Base-by-base conservation (phyloP, 2,113 vertebrate species). In the Excalfactoria chinensis region DNA sequence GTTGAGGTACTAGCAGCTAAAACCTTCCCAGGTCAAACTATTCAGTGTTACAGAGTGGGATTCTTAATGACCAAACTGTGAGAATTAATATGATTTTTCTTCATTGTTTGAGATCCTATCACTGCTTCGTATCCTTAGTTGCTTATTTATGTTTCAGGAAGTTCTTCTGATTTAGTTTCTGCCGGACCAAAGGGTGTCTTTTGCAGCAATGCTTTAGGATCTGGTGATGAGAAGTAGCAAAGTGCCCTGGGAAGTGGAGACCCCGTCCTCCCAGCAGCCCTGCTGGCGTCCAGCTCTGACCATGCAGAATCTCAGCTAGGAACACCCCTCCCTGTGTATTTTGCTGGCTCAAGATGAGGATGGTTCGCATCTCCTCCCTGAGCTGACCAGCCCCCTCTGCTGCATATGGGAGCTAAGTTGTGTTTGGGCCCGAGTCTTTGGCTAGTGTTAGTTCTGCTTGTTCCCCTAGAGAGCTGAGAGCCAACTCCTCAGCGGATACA, bases 61-160 rank as follows among this genome's bases (percentile, higher is more conserved):
- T 85, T 80, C 53, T 85, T 73, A 49, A 13, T 68, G 41, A 89
- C 51, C 56, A 64, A 80, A 53, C 68, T 41, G 49, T 32, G 77
- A 91, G 55, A 80, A 74, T 25, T 72, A 13, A 11, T 8, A 6
- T 40, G 34, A 18, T 84, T 77, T 37, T 30, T 34, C 60, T 41
- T 32, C 17, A 1, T 20, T 25, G 41, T 22, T 32, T 67, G 60
- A 82, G 84, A 59, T 85, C 35, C 41, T 34, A 35, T 62, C 12
- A 4, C 19, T 63, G 63, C 67, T 87, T 86, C 89, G 62, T 70
- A 46, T 59, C 7, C 37, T 88, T 87, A 32, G 41, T 30, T 92
- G 88, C 44, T 71, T 81, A 16, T 80, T 88, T 84, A n/a, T 48
- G 62, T 30, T 66, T 78, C 80, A 75, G 78, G 82, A 96, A 59